Percentiles rank a stretch among this genome's conserved stretches.
phyloP scores from a whole-genome alignment of 2,113 vertebrate genomes.

The Clinocottus analis region DNA sequence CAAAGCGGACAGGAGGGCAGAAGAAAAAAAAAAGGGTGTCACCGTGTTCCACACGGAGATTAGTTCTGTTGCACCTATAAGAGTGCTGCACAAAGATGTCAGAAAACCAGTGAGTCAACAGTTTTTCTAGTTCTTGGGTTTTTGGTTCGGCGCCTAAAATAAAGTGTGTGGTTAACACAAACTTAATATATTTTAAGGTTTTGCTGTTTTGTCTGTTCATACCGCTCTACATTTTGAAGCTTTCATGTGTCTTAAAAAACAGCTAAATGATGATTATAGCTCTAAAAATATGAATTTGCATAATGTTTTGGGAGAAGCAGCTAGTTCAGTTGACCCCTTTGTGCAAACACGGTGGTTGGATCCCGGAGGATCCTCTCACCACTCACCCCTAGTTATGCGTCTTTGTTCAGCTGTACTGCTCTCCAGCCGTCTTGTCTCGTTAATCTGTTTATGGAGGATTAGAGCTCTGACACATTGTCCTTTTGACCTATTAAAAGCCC shows the following conservation, averaged over 20 bases:
- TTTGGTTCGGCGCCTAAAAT: not conserved
- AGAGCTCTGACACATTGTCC: constrained; percentile 1
- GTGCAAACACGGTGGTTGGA: not conserved
- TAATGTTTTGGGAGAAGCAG: not conserved
- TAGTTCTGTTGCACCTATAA: not conserved
- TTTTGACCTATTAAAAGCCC: constrained; percentile 2
- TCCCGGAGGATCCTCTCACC: not conserved
- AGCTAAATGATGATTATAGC: not conserved
- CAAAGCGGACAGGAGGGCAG: constrained; percentile 18
- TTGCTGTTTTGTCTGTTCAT: not conserved
- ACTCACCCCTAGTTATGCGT: not conserved
- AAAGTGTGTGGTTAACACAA: not conserved
- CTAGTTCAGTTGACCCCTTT: not conserved
- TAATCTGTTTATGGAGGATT: not conserved
- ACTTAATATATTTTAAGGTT: not conserved
- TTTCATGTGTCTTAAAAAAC: no score
- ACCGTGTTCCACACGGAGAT: constrained; percentile 8
- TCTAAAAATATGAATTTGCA: not conserved
- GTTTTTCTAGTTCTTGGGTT: no score
- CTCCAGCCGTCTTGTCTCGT: no score
- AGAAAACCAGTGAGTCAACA: no score
- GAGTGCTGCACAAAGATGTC: no score
- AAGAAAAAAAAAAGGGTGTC: not conserved
- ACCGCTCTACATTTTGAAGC: not conserved
- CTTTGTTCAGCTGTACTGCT: constrained; percentile 1